Conservation (phyloP, 2,113 vertebrate species). For the Zonotrichia leucophrys region DNA sequence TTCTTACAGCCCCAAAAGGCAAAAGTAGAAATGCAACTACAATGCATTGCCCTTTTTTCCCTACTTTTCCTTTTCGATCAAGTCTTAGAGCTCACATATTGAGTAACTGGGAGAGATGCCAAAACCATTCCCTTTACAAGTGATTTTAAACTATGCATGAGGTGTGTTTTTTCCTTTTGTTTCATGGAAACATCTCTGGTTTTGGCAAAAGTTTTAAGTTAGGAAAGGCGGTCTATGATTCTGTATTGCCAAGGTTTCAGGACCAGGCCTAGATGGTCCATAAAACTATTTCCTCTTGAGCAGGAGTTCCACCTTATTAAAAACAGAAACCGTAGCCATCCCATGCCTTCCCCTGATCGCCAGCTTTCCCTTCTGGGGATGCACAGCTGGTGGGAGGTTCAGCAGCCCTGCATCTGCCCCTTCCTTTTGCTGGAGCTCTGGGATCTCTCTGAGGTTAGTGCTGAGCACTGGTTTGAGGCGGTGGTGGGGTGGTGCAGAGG, state of each 20-base stretch:
- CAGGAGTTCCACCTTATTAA: slow-evolving; percentile 28
- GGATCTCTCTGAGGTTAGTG: neutral
- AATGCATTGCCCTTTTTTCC: neutral
- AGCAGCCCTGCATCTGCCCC: fast-evolving
- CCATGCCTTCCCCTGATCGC: neutral
- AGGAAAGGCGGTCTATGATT: slow-evolving; percentile 52
- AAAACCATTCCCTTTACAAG: slow-evolving; percentile 43
- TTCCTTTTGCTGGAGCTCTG: neutral
- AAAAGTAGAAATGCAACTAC: slow-evolving; percentile 47
- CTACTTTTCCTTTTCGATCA: slow-evolving; percentile 41
- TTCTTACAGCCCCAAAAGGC: slow-evolving; percentile 23
- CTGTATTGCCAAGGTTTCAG: slow-evolving; percentile 34
- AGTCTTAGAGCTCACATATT: slow-evolving; percentile 54
- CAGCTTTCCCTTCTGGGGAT: neutral
- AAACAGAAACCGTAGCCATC: neutral
- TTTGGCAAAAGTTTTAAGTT: slow-evolving; percentile 55
- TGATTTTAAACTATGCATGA: slow-evolving; percentile 50
- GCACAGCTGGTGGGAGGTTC: neutral
- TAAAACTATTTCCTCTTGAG: slow-evolving; percentile 47
- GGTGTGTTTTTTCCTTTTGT: slow-evolving; percentile 54
- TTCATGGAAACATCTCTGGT: slow-evolving; percentile 65
- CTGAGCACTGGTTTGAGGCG: neutral
- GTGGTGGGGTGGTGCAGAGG: neutral
- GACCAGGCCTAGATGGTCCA: slow-evolving; percentile 42
- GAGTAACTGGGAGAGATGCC: slow-evolving; percentile 58